A percentile compares a stretch with the other conserved stretches of the same genome.
phyloP scores from a whole-genome alignment of 2,113 vertebrate species.

The Triplophysa rosa region DNA sequence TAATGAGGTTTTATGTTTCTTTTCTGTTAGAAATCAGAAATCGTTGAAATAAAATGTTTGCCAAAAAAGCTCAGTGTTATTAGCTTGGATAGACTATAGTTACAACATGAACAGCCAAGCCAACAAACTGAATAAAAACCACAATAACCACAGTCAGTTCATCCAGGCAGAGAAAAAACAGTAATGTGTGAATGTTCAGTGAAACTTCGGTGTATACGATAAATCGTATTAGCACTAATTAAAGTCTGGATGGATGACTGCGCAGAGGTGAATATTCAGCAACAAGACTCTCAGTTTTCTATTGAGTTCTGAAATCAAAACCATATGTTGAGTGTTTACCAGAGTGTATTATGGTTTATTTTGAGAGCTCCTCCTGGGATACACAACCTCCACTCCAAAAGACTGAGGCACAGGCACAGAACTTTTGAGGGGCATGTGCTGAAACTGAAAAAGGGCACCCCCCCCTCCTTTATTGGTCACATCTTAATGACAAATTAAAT shows the following conservation, averaged over 20 bases:
- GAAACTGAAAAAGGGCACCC: too few species aligned
- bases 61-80: conserved; percentile 43
- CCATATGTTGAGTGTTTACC: conserved; percentile 58
- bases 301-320: conserved; percentile 60
- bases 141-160: conserved; percentile 50
- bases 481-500: too few species aligned
- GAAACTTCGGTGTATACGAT: conserved; percentile 56
- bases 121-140: conserved; percentile 51
- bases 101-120: conserved; percentile 44
- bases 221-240: conserved; percentile 58
- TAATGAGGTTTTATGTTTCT: conserved; percentile 56
- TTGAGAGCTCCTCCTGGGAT: conserved; percentile 9
- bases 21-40: conserved; percentile 53
- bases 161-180: conserved; percentile 36
- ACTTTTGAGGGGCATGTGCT: too few species aligned
- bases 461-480: too few species aligned
- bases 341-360: conserved; percentile 35
- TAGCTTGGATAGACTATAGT: conserved; percentile 39
- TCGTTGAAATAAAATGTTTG: conserved; percentile 47
- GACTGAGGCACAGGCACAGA: too few species aligned
- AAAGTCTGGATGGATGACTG: conserved; percentile 52
- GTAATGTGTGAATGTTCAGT: conserved; percentile 45
- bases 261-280: conserved; percentile 47
- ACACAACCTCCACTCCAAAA: not conserved
- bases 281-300: conserved; percentile 39